Conservation (phyloP, 2,113 vertebrate species). For the Antechinus stuartii region DNA sequence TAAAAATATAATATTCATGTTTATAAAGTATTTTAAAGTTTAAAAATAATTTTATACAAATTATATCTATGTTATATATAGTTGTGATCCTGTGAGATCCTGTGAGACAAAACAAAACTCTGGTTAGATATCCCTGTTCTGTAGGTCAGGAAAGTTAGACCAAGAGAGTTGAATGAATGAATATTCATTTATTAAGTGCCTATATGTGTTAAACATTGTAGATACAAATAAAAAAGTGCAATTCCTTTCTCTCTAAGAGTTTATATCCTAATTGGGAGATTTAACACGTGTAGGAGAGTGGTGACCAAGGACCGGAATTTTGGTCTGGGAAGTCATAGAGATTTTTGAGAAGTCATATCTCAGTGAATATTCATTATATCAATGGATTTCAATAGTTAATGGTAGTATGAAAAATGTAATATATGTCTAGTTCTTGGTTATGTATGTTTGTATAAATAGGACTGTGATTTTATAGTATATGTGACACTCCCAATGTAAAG, state of each 20-base stretch:
- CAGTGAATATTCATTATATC: background rate
- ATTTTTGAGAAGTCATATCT: background rate
- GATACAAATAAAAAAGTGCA: background rate
- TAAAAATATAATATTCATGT: background rate
- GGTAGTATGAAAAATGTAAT: background rate
- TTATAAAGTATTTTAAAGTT: background rate
- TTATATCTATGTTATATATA: background rate
- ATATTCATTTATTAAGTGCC: background rate
- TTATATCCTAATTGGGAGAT: background rate
- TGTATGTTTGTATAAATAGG: background rate
- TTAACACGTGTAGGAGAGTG: background rate
- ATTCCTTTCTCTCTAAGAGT: background rate
- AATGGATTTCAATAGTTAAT: background rate
- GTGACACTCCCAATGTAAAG: background rate
- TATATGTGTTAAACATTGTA: background rate
- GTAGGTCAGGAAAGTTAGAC: background rate
- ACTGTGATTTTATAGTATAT: background rate
- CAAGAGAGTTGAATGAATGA: background rate
- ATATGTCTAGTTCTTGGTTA: background rate
- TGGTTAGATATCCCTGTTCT: background rate
- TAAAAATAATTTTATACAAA: background rate
- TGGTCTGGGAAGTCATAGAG: background rate
- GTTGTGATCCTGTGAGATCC: background rate
- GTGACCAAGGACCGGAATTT: background rate
- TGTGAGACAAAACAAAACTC: background rate